phyloP scores from a whole-genome alignment of 1,140 invertebrate genomes.

The Drosophila burlai region DNA sequence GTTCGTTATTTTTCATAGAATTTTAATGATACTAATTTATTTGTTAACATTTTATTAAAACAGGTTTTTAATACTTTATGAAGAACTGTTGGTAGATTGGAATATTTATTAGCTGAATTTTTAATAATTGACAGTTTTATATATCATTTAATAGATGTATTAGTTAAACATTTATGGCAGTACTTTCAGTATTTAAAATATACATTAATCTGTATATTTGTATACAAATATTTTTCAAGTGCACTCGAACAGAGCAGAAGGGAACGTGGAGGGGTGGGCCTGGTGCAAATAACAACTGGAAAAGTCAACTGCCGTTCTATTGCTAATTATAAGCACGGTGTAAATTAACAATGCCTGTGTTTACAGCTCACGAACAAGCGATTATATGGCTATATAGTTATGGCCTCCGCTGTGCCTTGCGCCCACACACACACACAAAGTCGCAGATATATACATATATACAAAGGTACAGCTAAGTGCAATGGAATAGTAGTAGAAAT shows the following conservation, averaged over 20 bases:
- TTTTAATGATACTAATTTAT: too few relatives aligned
- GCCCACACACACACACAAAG: neutral
- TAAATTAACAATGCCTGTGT: constrained; percentile 77
- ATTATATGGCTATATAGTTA: constrained; percentile 75
- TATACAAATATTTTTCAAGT: neutral
- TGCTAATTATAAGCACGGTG: constrained; percentile 79
- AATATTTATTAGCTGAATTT: neutral
- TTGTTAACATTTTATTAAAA: too few relatives aligned
- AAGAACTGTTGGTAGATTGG: neutral
- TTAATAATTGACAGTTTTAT: neutral
- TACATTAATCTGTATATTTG: too few relatives aligned
- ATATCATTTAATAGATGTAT: neutral
- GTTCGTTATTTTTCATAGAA: neutral
- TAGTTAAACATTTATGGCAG: neutral
- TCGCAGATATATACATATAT: too few relatives aligned
- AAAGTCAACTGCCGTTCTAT: constrained; percentile 79
- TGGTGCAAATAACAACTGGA: constrained; percentile 48
- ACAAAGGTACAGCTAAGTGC: neutral
- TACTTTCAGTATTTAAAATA: neutral
- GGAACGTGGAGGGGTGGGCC: neutral
- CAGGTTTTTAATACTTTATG: too few relatives aligned
- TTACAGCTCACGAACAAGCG: constrained; percentile 78
- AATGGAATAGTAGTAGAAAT: neutral
- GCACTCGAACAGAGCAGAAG: neutral
- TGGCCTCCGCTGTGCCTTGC: constrained; percentile 41